Conservation (phyloP, 1,140 invertebrate genomes). For the Ylistrum balloti region DNA sequence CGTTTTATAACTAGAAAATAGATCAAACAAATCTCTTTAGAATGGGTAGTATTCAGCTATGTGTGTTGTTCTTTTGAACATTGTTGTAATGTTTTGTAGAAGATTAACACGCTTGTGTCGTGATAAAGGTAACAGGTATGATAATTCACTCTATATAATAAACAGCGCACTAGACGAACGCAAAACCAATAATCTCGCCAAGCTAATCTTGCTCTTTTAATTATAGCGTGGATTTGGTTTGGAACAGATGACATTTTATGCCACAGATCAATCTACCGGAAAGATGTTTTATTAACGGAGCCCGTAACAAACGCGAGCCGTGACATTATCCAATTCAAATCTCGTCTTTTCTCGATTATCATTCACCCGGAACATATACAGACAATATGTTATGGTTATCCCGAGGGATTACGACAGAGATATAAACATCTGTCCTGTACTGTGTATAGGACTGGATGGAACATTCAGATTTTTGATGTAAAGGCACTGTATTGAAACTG, state of each 20-base stretch:
- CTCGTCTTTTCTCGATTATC: constrained; percentile 33
- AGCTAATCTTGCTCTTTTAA: constrained; percentile 26
- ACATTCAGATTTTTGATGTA: too few species aligned
- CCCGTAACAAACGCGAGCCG: not conserved
- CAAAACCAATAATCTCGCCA: constrained; percentile 3
- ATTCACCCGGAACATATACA: constrained; percentile 33
- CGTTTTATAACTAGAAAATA: too few species aligned
- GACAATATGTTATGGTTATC: not conserved
- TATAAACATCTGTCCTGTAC: not conserved
- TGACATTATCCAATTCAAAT: constrained; percentile 35
- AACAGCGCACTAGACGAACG: constrained; percentile 17
- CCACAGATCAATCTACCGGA: constrained; percentile 15
- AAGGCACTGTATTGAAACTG: not conserved
- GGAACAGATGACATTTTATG: constrained; percentile 26
- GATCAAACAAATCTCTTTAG: too few species aligned
- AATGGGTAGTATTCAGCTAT: not conserved
- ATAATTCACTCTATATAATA: not conserved
- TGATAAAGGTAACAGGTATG: not conserved
- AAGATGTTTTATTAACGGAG: constrained; percentile 27
- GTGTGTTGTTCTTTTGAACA: not conserved
- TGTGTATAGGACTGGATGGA: not conserved
- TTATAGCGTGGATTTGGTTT: constrained; percentile 14
- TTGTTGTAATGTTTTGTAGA: not conserved
- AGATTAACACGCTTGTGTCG: not conserved
- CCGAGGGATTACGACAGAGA: not conserved